Evolutionary conservation across 2,797 vertebrate species (phyloP).

Genomic region (Urocyon cinereoargenteus): DNA sequence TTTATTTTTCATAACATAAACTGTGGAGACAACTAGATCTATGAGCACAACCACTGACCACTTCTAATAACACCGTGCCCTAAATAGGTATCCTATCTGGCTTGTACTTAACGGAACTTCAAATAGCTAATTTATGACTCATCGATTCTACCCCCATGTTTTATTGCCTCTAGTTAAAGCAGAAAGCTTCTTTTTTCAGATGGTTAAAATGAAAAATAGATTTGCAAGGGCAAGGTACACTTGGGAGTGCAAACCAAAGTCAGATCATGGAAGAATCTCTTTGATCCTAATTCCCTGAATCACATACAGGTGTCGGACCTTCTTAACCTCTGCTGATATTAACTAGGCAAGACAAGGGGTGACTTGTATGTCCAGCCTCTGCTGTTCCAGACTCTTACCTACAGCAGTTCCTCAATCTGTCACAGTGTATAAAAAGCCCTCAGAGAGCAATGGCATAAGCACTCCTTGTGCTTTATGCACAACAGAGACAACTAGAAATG

Average conservation of each 20-base stretch:
- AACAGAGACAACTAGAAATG: constrained; percentile 75
- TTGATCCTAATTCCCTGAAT: constrained; percentile 85
- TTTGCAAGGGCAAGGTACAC: constrained; percentile 83
- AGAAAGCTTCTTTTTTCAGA: constrained; percentile 77
- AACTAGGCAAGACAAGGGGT: constrained; percentile 84
- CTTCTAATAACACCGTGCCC: constrained; percentile 68
- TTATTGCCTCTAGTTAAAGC: constrained; percentile 77
- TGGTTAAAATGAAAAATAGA: constrained; percentile 85
- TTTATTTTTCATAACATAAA: constrained; percentile 76
- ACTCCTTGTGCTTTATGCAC: constrained; percentile 47
- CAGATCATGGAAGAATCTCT: constrained; percentile 79
- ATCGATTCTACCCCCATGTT: constrained; percentile 59
- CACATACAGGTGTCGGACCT: constrained; percentile 72
- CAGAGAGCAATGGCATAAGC: constrained; percentile 32
- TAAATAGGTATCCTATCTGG: constrained; percentile 78
- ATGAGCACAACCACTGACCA: constrained; percentile 76
- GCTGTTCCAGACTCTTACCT: constrained; percentile 52
- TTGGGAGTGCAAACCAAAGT: constrained; percentile 77
- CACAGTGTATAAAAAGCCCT: constrained; percentile 73
- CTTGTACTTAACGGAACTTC: constrained; percentile 81
- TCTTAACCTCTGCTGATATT: constrained; percentile 82
- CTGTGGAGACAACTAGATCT: constrained; percentile 77
- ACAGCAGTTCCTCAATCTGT: constrained; percentile 77
- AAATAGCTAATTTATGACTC: constrained; percentile 81
- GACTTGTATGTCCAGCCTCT: constrained; percentile 69